Evolutionary conservation across 2,113 vertebrate genomes (phyloP).

Genomic region (Seriola rivoliana): DNA sequence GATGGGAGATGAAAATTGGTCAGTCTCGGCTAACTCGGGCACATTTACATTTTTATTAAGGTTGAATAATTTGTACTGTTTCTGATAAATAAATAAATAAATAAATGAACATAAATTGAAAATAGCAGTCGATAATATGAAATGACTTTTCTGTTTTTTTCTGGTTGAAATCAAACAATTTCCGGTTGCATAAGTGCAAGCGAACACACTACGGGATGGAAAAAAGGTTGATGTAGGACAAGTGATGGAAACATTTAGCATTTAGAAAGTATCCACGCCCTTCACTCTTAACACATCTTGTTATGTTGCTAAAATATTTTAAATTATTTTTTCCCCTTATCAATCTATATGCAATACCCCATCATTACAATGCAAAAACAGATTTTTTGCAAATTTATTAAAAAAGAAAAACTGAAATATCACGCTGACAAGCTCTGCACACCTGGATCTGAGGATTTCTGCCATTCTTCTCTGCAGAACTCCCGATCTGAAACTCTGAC

Average conservation of each 20-base stretch:
- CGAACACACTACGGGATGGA: not conserved
- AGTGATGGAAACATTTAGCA: no score
- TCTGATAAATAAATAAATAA: not conserved
- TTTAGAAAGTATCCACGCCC: no score
- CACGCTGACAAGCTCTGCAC: no score
- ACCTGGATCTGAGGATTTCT: no score
- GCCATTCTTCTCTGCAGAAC: not conserved
- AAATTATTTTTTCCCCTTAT: no score
- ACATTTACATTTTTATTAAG: slow-evolving; percentile 54
- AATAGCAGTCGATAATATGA: not conserved
- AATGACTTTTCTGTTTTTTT: not conserved
- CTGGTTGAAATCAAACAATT: no score
- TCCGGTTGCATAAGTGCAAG: not conserved
- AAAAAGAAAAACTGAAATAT: no score
- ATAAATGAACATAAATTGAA: slow-evolving; percentile 5
- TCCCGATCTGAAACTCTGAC: slow-evolving; percentile 29
- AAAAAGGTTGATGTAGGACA: not conserved
- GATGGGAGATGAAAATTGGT: slow-evolving; percentile 18
- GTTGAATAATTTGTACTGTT: slow-evolving; percentile 21
- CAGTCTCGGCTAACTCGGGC: not conserved
- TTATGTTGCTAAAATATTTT: no score
- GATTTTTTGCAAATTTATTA: no score
- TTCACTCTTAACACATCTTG: no score
- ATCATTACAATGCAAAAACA: no score
- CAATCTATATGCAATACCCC: no score